Base-by-base conservation (phyloP, 92 coral and sea anemone species). In the Nematostella vectensis region DNA sequence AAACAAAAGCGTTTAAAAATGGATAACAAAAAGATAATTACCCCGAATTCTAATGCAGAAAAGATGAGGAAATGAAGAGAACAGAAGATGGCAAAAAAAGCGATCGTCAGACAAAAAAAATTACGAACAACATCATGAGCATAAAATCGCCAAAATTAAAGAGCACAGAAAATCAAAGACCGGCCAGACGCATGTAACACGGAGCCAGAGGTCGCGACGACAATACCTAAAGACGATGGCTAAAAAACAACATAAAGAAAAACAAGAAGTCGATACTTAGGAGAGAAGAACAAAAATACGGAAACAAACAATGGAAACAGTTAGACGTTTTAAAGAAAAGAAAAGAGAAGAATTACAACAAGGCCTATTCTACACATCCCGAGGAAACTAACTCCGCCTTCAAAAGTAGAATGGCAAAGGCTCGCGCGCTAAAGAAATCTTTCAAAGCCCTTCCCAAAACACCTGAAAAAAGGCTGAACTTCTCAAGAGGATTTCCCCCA, bases 401-500 rank as follows among this genome's bases (percentile, higher is more conserved):
- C 27, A 18, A 31, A 54, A 71, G 60, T 31, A 33, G 71, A 59
- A 62, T 58, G 27, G 49, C 63, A 9, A 70, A 62, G 30, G 55
- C 61, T 59, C 59, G 78, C 15, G 70, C 63, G 25, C 33, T 57
- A n/a, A 58, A 71, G 39, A 54, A 53, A 57, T 51, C 27, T 9
- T 30, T 29, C 19, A 21, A 36, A 18, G 43, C 45, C 12, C 71
- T 71, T 20, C 71, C 71, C 0, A 13, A 1, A 13, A 71, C 50
- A n/a, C 64, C 70, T 24, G 29, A 12, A 0, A 54, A 71, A 71
- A 62, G 18, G 70, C 71, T 21, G 55, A 31, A 12, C 29, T 62
- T 2, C 0, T 62, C 21, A 51, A 55, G 42, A 55, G 29, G 19
- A 48, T 71, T 30, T 49, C 48, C 4, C 12, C 28, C 29, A 71